Evolutionary conservation across 2,888 invertebrate genomes (phyloP), one percentile per base, ranked within the genome.

Genomic region (Hoplodrina ambigua): DNA sequence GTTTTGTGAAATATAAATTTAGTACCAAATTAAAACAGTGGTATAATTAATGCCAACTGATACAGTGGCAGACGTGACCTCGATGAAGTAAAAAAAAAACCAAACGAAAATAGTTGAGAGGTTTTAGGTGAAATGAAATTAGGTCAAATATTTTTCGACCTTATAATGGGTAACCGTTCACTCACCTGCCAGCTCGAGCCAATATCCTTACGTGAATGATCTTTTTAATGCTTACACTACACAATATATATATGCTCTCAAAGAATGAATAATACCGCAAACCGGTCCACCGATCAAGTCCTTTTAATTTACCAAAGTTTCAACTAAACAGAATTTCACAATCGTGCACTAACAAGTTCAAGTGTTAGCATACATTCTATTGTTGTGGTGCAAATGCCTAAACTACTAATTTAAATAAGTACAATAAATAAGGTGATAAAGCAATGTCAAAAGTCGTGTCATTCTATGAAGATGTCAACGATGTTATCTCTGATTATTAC

Each of bases 171-270:
- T 25, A 25, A 25, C 25, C 17, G 33, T 19, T 53, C 25, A 50
- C 72, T 70, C 72, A 77, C 77, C 49, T 50, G 25, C 17, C 13
- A 30, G 10, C 13, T 19, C 11, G 49, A 19, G 10, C 8, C 33
- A 55, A 55, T 76, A 15, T 44, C 49, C 11, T 6, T 17, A 17
- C 46, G 49, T 6, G 33, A 76, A 44, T 70, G 59, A 54, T 55
- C 41, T 17, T 11, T 54, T 20, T 3, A 11, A 49, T 55, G 19
- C 33, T 46, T 37, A 10, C 25, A 46, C 44, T 25, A 4, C n/a
- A 59, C 58, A 30, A 20, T 15, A 62, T 30, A 20, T 15, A 62
- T 7, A 46, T 13, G 15, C 33, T 53, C 33, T 53, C 54, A 25
- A 25, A n/a, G n/a, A 37, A 10, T 46, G 8, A n/a, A 19, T 75